These are phyloP conservation scores for Gobio gobio DNA, from an alignment of 2,113 vertebrate genomes.

Conservation along the genomic window DNA sequence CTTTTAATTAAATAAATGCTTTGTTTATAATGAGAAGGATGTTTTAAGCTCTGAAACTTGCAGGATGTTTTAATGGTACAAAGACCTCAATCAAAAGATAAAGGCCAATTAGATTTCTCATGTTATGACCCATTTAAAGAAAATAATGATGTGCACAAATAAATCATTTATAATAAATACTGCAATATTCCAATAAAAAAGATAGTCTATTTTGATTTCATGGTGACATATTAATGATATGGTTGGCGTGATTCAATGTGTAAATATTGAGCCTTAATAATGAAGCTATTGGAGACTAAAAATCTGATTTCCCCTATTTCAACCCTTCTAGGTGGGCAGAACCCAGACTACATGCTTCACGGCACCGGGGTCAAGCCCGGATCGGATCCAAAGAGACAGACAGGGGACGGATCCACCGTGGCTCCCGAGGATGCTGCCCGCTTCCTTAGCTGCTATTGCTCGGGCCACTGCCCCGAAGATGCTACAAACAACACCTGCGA, in stretches of 20 bases:
- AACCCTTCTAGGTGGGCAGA: constrained; percentile 76
- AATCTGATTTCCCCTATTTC: not conserved
- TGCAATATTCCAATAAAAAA: too few species aligned
- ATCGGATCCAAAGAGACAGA: constrained; percentile 71
- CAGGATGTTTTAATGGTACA: too few species aligned
- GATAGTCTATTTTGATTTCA: too few species aligned
- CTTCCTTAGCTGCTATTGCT: constrained; percentile 95
- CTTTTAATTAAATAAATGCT: too few species aligned
- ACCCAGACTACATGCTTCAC: constrained; percentile 87
- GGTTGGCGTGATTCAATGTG: not conserved
- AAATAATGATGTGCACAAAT: too few species aligned
- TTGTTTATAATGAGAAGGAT: too few species aligned
- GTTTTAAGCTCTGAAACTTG: too few species aligned
- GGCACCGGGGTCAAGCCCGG: constrained; percentile 85
- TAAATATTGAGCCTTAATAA: not conserved
- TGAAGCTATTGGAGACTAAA: not conserved
- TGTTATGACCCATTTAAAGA: too few species aligned
- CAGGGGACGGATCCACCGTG: constrained; percentile 86
- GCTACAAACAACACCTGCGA: constrained; percentile 96
- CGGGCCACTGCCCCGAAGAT: constrained; percentile 94
- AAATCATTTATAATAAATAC: too few species aligned
- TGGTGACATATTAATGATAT: too few species aligned
- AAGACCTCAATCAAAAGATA: too few species aligned
- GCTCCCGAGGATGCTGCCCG: constrained; percentile 93
- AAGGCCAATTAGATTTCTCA: too few species aligned